Evolutionary conservation across 2,113 vertebrate genomes (phyloP), one percentile per base, ranked within the genome.

Genomic region (Colistium nudipinnis): DNA sequence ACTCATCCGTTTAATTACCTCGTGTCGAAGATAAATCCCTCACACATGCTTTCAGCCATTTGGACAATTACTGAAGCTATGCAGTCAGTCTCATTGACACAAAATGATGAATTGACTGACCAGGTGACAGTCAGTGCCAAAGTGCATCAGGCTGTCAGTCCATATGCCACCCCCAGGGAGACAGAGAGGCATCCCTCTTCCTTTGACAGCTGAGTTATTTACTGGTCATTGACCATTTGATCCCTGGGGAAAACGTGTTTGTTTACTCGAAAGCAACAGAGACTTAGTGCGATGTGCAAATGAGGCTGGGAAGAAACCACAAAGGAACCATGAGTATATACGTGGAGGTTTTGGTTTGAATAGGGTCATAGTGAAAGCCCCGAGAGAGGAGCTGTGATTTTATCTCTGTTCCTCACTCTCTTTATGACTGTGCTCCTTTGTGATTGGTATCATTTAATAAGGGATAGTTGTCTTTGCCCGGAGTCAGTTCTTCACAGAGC

Each of bases 21-120:
- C 14, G 22, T 45, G 36, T n/a, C 27, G 2, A 51, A 31, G 39
- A 48, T 59, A 48, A 71, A 61, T 62, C 22, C 47, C 14, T 53
- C 7, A 10, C 28, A 36, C 49, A 20, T 62, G 54, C 51, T 59
- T 57, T 76, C 70, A 64, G 68, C 57, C 64, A 69, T 33, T 39
- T 3, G 38, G 68, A 66, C 68, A 80, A 75, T 82, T 78, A 70
- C 63, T 22, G 24, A 59, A 62, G 65, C 33, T 36, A 48, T 55
- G 43, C 14, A 30, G 31, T 7, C 59, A 51, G 25, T 62, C 41
- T 41, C 56, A 72, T 59, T 78, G 76, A 70, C 54, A 70, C 43
- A 47, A 65, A 75, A 66, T 76, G 60, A 88, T 81, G 52, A 62
- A 81, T 86, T 74, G 80, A 80, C 54, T 5, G 45, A 73, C 62